Percentiles rank a stretch among this genome's conserved stretches.
These are phyloP conservation scores for Danio albolineatus DNA, from an alignment of 2,797 vertebrate species.

Conservation along the genomic window DNA sequence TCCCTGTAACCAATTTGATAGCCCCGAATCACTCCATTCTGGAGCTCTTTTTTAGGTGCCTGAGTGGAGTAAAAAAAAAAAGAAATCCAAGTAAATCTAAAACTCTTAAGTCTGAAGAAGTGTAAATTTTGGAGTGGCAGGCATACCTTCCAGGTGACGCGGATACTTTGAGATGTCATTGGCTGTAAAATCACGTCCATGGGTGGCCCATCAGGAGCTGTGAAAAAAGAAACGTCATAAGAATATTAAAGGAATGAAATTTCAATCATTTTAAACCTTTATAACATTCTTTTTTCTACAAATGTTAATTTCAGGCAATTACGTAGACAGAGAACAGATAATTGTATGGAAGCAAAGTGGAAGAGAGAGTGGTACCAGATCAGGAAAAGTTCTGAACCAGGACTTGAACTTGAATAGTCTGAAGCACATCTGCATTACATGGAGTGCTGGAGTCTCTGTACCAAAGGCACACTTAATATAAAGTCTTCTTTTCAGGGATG, in stretches of 20 bases:
- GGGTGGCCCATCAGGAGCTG: slow-evolving; percentile 95
- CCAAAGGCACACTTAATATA: too few species aligned
- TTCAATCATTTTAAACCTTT: neutral
- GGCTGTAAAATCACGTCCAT: slow-evolving; percentile 96
- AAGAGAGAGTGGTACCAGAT: too few species aligned
- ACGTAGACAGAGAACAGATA: too few species aligned
- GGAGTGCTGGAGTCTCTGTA: too few species aligned
- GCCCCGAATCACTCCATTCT: slow-evolving; percentile 96
- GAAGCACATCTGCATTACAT: too few species aligned
- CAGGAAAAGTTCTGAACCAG: too few species aligned
- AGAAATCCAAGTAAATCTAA: neutral
- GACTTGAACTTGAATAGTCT: too few species aligned
- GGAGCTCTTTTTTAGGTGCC: slow-evolving; percentile 96
- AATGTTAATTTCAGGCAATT: too few species aligned
- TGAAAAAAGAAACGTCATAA: neutral
- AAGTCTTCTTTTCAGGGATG: too few species aligned
- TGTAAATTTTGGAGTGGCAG: neutral
- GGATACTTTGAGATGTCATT: slow-evolving; percentile 96
- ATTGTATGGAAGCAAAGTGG: too few species aligned
- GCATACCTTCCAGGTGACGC: slow-evolving; percentile 97
- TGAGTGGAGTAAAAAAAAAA: slow-evolving; percentile 58
- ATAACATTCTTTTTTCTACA: slow-evolving; percentile 3
- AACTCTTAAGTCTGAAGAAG: neutral
- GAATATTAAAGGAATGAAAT: slow-evolving; percentile 8
- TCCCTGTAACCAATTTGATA: slow-evolving; percentile 98